These are phyloP conservation scores for Scrobipalpa costella DNA, from an alignment of 2,888 invertebrate species.

Conservation along the genomic window DNA sequence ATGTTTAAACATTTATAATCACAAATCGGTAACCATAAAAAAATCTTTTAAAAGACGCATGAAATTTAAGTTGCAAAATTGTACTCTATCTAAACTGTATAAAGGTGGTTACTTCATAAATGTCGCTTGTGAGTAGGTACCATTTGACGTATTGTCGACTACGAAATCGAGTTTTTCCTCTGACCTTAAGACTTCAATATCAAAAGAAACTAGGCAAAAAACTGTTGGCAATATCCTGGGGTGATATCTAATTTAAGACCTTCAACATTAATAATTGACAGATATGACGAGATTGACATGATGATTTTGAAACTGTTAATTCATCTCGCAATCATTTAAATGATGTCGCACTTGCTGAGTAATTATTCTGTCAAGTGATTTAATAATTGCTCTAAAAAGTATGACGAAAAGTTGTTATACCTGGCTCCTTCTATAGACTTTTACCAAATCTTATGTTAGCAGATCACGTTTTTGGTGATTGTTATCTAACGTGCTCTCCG, in stretches of 20 bases:
- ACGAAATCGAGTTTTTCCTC: conserved; percentile 32
- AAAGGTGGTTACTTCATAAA: background rate
- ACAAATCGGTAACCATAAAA: conserved; percentile 9
- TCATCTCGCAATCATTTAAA: background rate
- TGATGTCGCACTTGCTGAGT: background rate
- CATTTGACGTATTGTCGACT: conserved; percentile 18
- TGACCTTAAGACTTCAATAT: conserved; percentile 17
- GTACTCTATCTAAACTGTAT: background rate
- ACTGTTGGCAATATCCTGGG: conserved; percentile 7
- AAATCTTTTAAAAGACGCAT: background rate
- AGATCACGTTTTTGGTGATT: background rate
- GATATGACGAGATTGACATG: background rate
- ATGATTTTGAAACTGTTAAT: conserved; percentile 5
- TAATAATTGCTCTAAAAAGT: too few relatives aligned
- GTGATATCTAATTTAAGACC: conserved; percentile 19
- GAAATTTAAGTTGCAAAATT: background rate
- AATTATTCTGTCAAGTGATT: too few relatives aligned
- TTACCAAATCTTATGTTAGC: background rate
- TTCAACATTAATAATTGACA: background rate
- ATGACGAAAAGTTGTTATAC: too few relatives aligned
- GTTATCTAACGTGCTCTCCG: background rate
- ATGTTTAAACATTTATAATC: conserved; percentile 3
- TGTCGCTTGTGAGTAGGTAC: background rate
- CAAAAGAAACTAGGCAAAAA: conserved; percentile 20
- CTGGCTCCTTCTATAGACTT: too few relatives aligned